These are phyloP conservation scores for Nymphicus hollandicus DNA, from an alignment of 2,113 vertebrate species.

Conservation along the genomic window DNA sequence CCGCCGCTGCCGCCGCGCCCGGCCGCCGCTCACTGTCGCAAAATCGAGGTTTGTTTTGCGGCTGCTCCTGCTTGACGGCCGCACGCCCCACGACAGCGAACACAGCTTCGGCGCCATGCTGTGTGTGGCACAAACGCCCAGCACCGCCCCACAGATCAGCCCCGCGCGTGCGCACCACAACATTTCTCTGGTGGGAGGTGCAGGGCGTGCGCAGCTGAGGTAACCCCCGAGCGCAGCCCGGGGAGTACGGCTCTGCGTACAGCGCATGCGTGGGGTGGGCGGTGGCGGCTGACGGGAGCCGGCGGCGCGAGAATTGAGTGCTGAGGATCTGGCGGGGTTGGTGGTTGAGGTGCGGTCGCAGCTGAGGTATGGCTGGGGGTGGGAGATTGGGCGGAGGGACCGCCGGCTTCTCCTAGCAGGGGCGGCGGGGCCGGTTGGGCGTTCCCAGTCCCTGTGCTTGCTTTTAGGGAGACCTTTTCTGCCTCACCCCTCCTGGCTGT, in stretches of 20 bases:
- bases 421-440: neutral
- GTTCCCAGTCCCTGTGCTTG: no score
- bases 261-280: neutral
- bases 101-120: neutral
- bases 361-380: no score
- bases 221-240: no score
- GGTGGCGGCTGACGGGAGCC: neutral
- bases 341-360: neutral
- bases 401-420: fast-evolving
- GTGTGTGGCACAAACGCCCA: fast-evolving
- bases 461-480: neutral
- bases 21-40: neutral
- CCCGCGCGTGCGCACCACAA: fast-evolving
- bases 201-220: no score
- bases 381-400: fast-evolving
- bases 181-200: fast-evolving
- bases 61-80: neutral
- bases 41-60: neutral
- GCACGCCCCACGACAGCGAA: fast-evolving
- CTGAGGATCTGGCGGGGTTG: fast-evolving
- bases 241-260: neutral
- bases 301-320: constrained; percentile 35
- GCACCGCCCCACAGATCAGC: fast-evolving
- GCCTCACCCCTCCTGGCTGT: neutral
- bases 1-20: no score